These are phyloP conservation scores for Tetragnatha versicolor DNA, from an alignment of 1,140 invertebrate genomes.

Conservation along the genomic window DNA sequence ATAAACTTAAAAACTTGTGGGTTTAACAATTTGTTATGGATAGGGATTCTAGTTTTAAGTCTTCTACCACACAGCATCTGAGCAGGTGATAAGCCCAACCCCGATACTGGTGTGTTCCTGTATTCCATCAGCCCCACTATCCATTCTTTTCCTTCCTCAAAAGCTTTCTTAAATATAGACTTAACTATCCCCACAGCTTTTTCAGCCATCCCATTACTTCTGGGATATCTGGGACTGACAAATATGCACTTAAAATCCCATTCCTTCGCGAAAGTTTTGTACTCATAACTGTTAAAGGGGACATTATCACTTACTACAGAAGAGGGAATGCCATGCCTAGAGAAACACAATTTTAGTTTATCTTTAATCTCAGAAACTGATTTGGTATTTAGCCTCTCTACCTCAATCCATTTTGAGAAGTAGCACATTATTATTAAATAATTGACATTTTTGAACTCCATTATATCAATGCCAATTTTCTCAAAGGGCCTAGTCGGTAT, in stretches of 20 bases:
- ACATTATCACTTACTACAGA: not conserved
- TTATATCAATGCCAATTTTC: conserved; percentile 13
- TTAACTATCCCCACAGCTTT: not conserved
- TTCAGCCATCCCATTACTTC: conserved; percentile 24
- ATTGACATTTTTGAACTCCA: not conserved
- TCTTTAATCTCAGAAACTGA: not conserved
- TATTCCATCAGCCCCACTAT: conserved; percentile 19
- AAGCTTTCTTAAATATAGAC: not conserved
- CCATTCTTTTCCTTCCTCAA: not conserved
- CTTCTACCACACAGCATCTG: not conserved
- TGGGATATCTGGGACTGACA: not conserved
- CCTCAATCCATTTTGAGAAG: conserved; percentile 25
- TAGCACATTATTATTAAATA: not conserved
- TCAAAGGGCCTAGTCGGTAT: not conserved
- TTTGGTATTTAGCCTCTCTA: not conserved
- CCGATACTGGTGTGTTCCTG: conserved; percentile 15
- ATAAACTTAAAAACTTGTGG: conserved; percentile 5
- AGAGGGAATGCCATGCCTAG: conserved; percentile 3
- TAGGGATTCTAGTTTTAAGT: conserved; percentile 4
- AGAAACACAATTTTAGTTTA: not conserved
- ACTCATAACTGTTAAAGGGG: conserved; percentile 6
- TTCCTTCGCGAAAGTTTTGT: not conserved
- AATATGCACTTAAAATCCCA: conserved; percentile 17
- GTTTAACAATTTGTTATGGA: not conserved
- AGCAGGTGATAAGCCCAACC: not conserved